Base-by-base conservation (phyloP, 2,888 invertebrate species). In the Cyclophora albipunctata region DNA sequence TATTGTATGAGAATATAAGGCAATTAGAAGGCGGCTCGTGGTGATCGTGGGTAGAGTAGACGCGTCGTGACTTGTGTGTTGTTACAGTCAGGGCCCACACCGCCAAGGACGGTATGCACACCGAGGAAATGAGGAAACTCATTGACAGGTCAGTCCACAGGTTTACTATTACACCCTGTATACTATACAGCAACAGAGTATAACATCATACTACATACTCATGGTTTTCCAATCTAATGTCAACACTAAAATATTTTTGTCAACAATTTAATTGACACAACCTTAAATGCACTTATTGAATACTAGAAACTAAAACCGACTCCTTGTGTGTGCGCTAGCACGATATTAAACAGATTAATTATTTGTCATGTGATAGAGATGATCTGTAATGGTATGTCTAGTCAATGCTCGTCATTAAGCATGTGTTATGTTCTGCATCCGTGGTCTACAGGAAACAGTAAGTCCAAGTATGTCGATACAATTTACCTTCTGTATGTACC, bases 121-220 rank as follows among this genome's bases (percentile, higher is more conserved):
- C 94, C 90, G 97, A 96, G 92, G 96, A 96, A 93, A 96, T 96
- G 95, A 94, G 97, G 91, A 96, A 96, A 93, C 95, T 96, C 91
- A 95, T 97, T 91, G 97, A 97, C 93, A 96, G 96, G 96, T 96
- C 93, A 95, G 93, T 94, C 82, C 54, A 59, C 63, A 75, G 78
- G 65, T 73, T 71, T 69, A 60, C 58, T 58, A 50, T 61, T 56
- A 62, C 59, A 51, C 55, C 53, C 57, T 54, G 45, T 49, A 55
- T 54, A 51, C 47, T 37, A 46, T 51, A 45, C 48, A 46, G 33
- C 34, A 41, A 44, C 46, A 42, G 3, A 2, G 33, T 44, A 20
- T 20, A 20, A 20, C 20, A 20, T 20, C 20, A 20, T 20, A 20
- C 20, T 20, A 20, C 37, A 37, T 37, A 37, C 37, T 37, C 4